phyloP scores from a whole-genome alignment of 2,888 invertebrate species.

The Melinaea marsaeus region DNA sequence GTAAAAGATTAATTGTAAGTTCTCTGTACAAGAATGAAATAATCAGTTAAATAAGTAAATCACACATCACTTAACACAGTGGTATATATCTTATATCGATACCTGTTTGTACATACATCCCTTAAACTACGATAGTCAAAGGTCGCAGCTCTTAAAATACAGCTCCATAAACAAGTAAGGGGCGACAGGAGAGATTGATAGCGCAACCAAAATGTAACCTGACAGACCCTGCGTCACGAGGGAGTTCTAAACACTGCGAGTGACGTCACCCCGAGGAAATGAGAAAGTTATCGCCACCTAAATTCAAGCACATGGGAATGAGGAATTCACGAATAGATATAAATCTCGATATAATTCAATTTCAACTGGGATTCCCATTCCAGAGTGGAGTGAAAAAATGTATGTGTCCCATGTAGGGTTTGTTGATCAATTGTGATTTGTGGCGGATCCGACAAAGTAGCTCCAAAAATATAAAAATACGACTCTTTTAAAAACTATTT shows the following conservation, averaged over 20 bases:
- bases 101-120: not conserved
- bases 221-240: constrained; percentile 18
- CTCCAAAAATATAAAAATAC: too few species aligned
- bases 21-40: constrained; percentile 12
- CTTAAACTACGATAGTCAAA: not conserved
- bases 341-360: constrained; percentile 74
- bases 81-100: too few species aligned
- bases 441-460: not conserved
- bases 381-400: constrained; percentile 28
- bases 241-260: constrained; percentile 19
- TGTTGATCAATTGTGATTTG: constrained; percentile 10
- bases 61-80: not conserved
- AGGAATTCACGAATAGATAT: constrained; percentile 71
- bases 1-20: not conserved
- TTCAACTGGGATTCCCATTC: constrained; percentile 36
- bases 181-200: constrained; percentile 32
- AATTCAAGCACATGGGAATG: constrained; percentile 67
- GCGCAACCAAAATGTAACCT: constrained; percentile 31
- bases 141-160: constrained; percentile 41
- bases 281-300: constrained; percentile 74
- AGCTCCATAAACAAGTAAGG: constrained; percentile 41
- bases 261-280: constrained; percentile 54
- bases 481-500: not conserved
- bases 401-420: constrained; percentile 26
- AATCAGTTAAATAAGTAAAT: not conserved